Evolutionary conservation across 2,888 invertebrate genomes (phyloP), one percentile per base, ranked within the genome.

Genomic region (Chrysina gloriosa): DNA sequence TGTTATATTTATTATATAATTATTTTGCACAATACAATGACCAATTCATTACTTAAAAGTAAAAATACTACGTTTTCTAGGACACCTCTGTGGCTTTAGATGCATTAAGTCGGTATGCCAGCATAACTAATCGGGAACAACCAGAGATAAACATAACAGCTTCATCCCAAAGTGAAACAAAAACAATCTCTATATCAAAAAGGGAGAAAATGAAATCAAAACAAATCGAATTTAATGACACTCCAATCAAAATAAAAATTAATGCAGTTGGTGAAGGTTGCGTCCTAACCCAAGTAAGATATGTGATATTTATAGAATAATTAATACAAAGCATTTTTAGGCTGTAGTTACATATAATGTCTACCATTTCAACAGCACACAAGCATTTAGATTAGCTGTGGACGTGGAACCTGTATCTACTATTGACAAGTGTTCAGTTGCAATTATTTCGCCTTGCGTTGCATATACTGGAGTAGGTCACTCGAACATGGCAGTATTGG

Each of bases 81-180:
- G 89, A 89, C 73, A 89, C 89, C 0, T 86, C 87, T 0, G 84
- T 89, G 7, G 89, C 87, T 3, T 80, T 90, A 14, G 88, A 89
- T 72, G 89, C 89, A 0, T 76, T 89, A 7, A 83, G 88, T 0
- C 85, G 85, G 73, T 89, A 87, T 75, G 86, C 87, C 1, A 77
- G 81, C 1, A 78, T 83, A 0, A 81, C 87, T 65, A 82, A 82
- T 50, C 79, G 79, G 7, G 82, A 82, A 54, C 77, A 82, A 3
- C 80, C 85, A 1, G 82, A 85, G 71, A 73, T 86, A 7, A 39
- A 58, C n/a, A 14, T 42, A 34, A 58, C 42, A 27, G n/a, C 21
- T n/a, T 39, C 27, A 5, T 27, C 58, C 4, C 81, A 83, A 19
- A 77, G 88, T 6, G 77, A 82, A 11, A 77, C 87, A 1, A 66